Evolutionary conservation across 2,113 vertebrate species (phyloP).

Genomic region (Casuarius casuarius): DNA sequence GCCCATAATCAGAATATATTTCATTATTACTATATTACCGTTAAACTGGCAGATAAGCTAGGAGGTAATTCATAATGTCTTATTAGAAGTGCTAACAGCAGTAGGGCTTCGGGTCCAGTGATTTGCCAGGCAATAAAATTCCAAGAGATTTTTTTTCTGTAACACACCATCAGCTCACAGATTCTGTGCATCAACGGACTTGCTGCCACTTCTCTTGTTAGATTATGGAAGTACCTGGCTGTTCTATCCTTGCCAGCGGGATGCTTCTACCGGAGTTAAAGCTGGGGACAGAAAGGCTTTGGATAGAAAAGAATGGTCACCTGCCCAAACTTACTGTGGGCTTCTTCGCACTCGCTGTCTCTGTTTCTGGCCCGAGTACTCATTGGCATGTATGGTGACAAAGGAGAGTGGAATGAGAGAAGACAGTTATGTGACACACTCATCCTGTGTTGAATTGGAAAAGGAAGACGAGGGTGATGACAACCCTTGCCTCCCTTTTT

Average conservation of each 20-base stretch:
- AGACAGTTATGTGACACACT: neutral
- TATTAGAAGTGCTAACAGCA: neutral
- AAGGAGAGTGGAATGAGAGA: neutral
- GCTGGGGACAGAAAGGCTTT: neutral
- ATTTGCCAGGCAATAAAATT: neutral
- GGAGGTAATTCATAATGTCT: neutral
- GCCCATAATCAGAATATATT: neutral
- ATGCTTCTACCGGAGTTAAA: neutral
- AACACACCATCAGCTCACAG: neutral
- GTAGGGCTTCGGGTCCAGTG: neutral
- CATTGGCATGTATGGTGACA: too few species aligned
- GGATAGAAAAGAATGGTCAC: neutral
- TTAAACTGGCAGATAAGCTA: neutral
- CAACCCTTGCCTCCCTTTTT: neutral
- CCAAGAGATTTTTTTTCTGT: neutral
- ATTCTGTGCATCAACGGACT: neutral
- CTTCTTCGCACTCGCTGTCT: too few species aligned
- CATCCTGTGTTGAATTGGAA: neutral
- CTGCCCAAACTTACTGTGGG: too few species aligned
- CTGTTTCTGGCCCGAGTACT: neutral
- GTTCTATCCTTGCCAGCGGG: neutral
- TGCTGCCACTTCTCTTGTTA: neutral
- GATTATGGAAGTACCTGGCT: neutral
- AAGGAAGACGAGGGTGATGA: neutral
- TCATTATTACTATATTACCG: neutral